Conservation (phyloP, 2,888 invertebrate genomes). For the Sympetrum striolatum region DNA sequence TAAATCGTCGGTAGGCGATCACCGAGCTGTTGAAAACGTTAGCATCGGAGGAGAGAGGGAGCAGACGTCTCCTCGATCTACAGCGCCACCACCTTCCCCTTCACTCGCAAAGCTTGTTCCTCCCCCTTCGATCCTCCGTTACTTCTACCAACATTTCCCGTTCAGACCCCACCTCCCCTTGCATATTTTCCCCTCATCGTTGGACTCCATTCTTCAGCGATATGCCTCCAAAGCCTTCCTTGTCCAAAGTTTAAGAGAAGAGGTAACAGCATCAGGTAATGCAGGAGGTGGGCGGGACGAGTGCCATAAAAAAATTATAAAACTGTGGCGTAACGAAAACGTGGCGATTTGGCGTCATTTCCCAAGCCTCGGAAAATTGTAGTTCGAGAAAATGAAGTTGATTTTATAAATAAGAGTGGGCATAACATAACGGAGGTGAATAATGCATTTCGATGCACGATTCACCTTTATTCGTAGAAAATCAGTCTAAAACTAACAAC, state of each 20-base stretch:
- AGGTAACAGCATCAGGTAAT: not conserved
- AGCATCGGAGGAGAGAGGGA: not conserved
- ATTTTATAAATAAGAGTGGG: not conserved
- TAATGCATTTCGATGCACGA: too few relatives aligned
- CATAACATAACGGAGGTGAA: too few relatives aligned
- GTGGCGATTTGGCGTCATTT: too few relatives aligned
- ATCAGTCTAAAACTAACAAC: too few relatives aligned
- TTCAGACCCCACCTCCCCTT: not conserved
- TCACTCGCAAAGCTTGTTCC: constrained; percentile 2
- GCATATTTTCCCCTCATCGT: not conserved
- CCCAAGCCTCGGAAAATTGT: too few relatives aligned
- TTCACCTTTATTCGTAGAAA: too few relatives aligned
- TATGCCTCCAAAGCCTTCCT: not conserved
- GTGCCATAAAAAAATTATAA: too few relatives aligned
- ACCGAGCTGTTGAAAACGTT: not conserved
- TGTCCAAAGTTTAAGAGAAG: not conserved
- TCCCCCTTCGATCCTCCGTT: not conserved
- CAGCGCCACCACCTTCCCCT: not conserved
- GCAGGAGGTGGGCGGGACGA: not conserved
- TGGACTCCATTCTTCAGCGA: not conserved
- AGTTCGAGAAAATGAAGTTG: too few relatives aligned
- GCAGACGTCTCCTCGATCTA: not conserved
- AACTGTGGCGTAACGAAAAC: too few relatives aligned
- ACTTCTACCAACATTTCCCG: constrained; percentile 4
- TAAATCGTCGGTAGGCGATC: not conserved